Evolutionary conservation across 2,113 vertebrate species (phyloP).

Genomic region (Eubucco bourcierii): DNA sequence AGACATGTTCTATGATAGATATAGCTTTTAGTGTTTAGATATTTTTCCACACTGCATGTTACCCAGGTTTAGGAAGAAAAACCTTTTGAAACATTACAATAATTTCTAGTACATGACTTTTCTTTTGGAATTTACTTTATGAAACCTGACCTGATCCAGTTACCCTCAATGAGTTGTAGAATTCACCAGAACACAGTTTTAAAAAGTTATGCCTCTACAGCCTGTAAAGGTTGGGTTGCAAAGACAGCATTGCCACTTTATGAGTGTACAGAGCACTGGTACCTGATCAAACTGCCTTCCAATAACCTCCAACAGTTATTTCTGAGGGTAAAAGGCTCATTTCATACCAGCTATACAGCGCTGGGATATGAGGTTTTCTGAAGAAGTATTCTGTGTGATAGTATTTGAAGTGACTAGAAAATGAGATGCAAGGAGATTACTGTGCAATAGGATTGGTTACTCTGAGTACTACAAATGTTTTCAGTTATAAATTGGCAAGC

Average conservation of each 20-base stretch:
- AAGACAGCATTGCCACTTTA: not conserved
- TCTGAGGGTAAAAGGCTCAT: constrained; percentile 17
- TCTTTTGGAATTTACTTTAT: not conserved
- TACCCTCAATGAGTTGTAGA: not conserved
- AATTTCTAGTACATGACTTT: not conserved
- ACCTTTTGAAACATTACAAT: not conserved
- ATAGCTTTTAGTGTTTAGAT: not conserved
- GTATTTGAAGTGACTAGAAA: constrained; percentile 29
- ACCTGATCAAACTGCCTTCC: not conserved
- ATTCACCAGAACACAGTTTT: not conserved
- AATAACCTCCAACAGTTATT: not conserved
- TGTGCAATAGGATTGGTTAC: not conserved
- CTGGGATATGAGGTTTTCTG: constrained; percentile 15
- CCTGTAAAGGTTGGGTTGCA: not conserved
- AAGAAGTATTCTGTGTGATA: not conserved
- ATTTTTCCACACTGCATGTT: not conserved
- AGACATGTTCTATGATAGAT: rapidly evolving
- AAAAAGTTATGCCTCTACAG: not conserved
- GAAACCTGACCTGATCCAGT: not conserved
- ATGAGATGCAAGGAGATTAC: not conserved
- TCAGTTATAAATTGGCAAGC: too few species aligned
- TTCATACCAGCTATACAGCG: not conserved
- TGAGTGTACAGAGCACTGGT: not conserved
- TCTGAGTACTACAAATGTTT: too few species aligned
- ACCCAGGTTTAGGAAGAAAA: not conserved